Conservation (phyloP, 2,888 invertebrate species). For the Augiades crinisus region DNA sequence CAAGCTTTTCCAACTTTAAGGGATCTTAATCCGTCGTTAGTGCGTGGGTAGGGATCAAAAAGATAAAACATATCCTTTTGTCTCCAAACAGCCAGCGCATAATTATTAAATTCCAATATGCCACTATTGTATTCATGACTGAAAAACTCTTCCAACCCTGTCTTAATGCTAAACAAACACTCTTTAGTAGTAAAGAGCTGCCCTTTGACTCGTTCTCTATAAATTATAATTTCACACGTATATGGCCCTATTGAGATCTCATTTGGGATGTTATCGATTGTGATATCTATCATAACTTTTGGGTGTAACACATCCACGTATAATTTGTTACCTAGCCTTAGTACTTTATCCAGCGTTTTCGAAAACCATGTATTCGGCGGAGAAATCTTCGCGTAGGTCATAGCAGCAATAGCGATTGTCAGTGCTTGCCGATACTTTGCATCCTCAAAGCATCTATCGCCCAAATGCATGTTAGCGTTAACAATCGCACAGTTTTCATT, state of each 20-base stretch:
- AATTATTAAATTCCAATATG: conserved; percentile 82
- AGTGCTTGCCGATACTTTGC: conserved; percentile 82
- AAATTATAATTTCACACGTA: conserved; percentile 80
- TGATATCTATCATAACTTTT: conserved; percentile 68
- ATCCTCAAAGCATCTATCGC: conserved; percentile 81
- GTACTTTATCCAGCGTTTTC: conserved; percentile 80
- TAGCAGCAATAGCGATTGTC: conserved; percentile 79
- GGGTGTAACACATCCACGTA: conserved; percentile 77
- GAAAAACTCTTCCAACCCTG: conserved; percentile 76
- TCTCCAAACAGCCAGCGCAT: conserved; percentile 82
- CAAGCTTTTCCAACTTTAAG: conserved; percentile 81
- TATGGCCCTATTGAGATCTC: conserved; percentile 80
- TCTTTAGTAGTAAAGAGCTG: conserved; percentile 75
- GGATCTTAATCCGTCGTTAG: conserved; percentile 76
- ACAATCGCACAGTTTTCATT: conserved; percentile 80
- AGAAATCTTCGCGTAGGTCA: conserved; percentile 85
- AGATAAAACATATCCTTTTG: conserved; percentile 83
- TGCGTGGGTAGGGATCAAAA: conserved; percentile 85
- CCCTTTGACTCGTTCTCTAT: conserved; percentile 73
- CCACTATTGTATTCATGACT: conserved; percentile 71
- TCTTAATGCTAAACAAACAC: conserved; percentile 71
- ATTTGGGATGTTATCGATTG: conserved; percentile 79
- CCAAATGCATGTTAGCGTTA: conserved; percentile 80
- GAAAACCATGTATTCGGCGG: conserved; percentile 82
- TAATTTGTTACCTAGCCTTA: conserved; percentile 81